Evolutionary conservation across 2,113 vertebrate genomes (phyloP), one percentile per base, ranked within the genome.

Genomic region (Centrocercus urophasianus): DNA sequence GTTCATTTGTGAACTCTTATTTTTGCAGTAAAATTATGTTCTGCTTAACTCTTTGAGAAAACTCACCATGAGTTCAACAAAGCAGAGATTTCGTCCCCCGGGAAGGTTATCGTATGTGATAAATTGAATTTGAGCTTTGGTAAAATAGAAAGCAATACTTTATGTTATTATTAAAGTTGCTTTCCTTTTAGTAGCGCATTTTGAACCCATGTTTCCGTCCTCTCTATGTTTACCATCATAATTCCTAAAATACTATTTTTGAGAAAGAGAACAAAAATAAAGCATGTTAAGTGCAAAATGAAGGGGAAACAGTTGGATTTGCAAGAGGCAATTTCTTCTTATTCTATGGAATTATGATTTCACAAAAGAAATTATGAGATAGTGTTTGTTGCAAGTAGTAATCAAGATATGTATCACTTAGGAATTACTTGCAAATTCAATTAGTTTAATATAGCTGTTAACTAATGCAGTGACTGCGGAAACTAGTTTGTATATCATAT

Each of bases 181-280:
- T 67, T 90, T 93, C 47, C 59, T 95, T 77, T 86, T 90, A 93
- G 72, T 61, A 92, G 73, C 28, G 0, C 83, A 21, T 34, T 86
- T 95, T 94, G 89, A 75, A 89, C 50, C 34, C 13, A 8, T 57
- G 71, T 84, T 84, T 92, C 74, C 89, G 34, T 93, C 50, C 67
- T 93, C 64, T 93, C 64, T 88, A 57, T 75, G 70, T 91, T 93
- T 89, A 64, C 82, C 34, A 78, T 91, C 28, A 56, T 71, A 52
- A 76, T 77, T 89, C 85, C 71, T 56, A 86, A 83, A 93, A 74
- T 56, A 73, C 42, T 30, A 16, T 43, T 25, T 77, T 88, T 92
- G 93, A 85, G 93, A 89, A 89, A 80, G 91, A 38, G 78, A 76
- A 80, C 78, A 94, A 94, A 94, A 95, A 87, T 84, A 93, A 92